A percentile compares a stretch with the other conserved stretches of the same genome.
These are phyloP conservation scores for Cistogaster globosa DNA, from an alignment of 2,888 invertebrate genomes.

Conservation along the genomic window DNA sequence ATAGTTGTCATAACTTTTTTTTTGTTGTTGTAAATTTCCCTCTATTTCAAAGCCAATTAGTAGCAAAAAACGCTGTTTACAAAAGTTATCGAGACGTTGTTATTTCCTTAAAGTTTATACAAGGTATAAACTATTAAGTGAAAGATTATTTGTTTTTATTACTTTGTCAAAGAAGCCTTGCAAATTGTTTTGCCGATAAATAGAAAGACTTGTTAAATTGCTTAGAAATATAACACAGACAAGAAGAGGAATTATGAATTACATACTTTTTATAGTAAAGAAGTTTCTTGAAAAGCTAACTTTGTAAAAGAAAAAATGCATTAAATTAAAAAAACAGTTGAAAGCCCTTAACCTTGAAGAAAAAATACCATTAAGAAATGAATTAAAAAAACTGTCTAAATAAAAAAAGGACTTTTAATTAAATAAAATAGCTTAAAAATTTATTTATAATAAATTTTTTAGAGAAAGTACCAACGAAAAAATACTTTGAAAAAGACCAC, in stretches of 20 bases:
- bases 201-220: neutral
- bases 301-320: too few species aligned
- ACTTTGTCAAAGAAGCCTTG: conserved; percentile 58
- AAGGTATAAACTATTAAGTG: conserved; percentile 44
- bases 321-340: too few species aligned
- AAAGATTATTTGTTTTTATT: conserved; percentile 57
- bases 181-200: conserved; percentile 50
- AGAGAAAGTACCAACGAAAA: neutral
- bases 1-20: conserved; percentile 19
- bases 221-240: neutral
- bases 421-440: too few species aligned
- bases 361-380: too few species aligned
- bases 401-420: too few species aligned
- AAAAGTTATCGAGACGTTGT: conserved; percentile 67
- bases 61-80: conserved; percentile 68
- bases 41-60: conserved; percentile 73
- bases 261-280: too few species aligned
- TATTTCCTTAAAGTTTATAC: conserved; percentile 40
- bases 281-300: too few species aligned
- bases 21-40: conserved; percentile 40
- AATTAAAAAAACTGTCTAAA: too few species aligned
- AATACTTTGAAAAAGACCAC: neutral
- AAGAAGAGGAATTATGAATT: neutral
- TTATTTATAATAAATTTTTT: too few species aligned
- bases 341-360: too few species aligned